Base-by-base conservation (phyloP, 2,888 invertebrate genomes). In the Pemphredon lugubris region DNA sequence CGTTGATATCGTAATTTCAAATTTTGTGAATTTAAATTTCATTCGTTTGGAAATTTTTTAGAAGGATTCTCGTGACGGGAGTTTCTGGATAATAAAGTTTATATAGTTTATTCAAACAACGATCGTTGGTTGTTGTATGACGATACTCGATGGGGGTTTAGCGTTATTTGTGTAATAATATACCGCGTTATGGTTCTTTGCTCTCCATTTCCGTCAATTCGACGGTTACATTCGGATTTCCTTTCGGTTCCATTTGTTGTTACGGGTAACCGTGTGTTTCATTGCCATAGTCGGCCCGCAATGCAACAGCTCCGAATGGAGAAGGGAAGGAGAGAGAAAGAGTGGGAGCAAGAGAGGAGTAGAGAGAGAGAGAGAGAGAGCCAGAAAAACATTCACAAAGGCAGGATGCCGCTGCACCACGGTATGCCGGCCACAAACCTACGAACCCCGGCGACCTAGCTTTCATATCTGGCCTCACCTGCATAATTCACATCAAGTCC, bases 321-420 rank as follows among this genome's bases (percentile, higher is more conserved):
- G n/a, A n/a, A n/a, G 14, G 32, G 4, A 6, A 30, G 16, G 16
- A 23, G 42, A 26, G 2, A 14, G n/a, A 37, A 18, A 26, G 14
- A 23, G 40, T 20, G 45, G 3, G 16, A 23, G 23, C 7, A 42
- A 7, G 26, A 5, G 26, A 3, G 26, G 3, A 34, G 44, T 44
- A 32, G 65, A 71, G 65, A 71, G 64, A 48, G 69, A 51, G 60
- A 58, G 44, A 55, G 54, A 50, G 60, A 58, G 44, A 55, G 54
- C 45, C 34, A 68, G 64, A 71, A 44, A 67, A 67, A 75, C 77
- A 67, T 67, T 73, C 72, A 83, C 84, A 86, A 86, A 86, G 84
- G 79, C 83, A 84, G 83, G 84, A 86, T 84, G 82, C 84, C 79
- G 83, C 73, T 73, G 71, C 68, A 60, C 44, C 70, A 75, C 65